Evolutionary conservation across 1,140 invertebrate genomes (phyloP), one percentile per base, ranked within the genome.

Genomic region (Mercenaria mercenaria): DNA sequence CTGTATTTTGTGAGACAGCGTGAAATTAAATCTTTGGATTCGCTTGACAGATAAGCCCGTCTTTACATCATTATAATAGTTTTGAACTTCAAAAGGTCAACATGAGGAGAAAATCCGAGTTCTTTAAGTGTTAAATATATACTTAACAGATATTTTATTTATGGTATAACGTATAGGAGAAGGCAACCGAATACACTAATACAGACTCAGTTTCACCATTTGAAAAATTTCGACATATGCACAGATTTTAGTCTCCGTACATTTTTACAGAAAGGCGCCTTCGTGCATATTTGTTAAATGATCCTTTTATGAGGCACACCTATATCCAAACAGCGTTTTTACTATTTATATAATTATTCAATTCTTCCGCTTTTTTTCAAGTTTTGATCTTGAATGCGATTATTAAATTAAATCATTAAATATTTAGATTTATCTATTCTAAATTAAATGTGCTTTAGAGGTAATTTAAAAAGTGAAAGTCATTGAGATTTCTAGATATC

Each of bases 381-480:
- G n/a, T n/a, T 59, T 10, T n/a, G 56, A 59, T 59, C 4, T 20
- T 10, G 20, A 59, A 59, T 10, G 23, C 18, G 56, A 59, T 59
- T 59, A 59, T 59, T 59, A 20, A 59, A 59, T 59, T n/a, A 59
- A 20, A 59, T 59, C 20, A 59, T 59, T 10, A 59, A n/a, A 59
- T n/a, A n/a, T 59, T n/a, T 11, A 67, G 10, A 37, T 29, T 34
- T 67, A 67, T 67, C 61, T 67, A 4, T 67, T 34, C 29, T 29
- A 2, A 34, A 34, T 13, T 37, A 67, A 67, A 67, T 67, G 20
- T 1, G 10, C 11, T 32, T 67, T 34, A 32, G 10, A 37, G 32
- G 61, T n/a, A 8, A 67, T 67, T 32, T 67, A 67, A 67, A 67
- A 67, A 67, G 61, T 67, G 61, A 67, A 67, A 67, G 61, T 67